A percentile compares a stretch with the other conserved stretches of the same genome.
Conservation (phyloP, 30 jellyfish, hydroid and myxozoan species). For the Turritopsis dohrnii region DNA sequence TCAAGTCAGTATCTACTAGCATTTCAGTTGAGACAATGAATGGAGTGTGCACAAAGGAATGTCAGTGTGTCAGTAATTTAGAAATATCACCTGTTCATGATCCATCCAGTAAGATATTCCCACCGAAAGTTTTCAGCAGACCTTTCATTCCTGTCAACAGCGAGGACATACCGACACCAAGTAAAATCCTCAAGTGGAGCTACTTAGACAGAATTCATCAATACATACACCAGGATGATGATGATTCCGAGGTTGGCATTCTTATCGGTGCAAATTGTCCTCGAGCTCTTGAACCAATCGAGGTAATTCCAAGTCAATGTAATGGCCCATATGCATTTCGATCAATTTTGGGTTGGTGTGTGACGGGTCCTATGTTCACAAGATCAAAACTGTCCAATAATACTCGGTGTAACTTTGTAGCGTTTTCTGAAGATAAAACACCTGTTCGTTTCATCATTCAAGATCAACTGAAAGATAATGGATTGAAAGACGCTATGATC, state of each 20-base stretch:
- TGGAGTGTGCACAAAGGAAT: not conserved
- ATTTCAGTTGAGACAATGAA: not conserved
- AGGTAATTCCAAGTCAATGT: not conserved
- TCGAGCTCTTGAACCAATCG: not conserved
- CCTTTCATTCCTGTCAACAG: not conserved
- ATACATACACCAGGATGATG: not conserved
- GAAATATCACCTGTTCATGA: not conserved
- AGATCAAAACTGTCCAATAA: not conserved
- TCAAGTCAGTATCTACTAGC: not conserved
- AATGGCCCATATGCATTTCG: not conserved
- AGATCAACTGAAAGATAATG: constrained; percentile 4
- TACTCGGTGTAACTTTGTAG: not conserved
- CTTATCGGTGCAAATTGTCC: not conserved
- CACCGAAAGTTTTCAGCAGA: constrained; percentile 10
- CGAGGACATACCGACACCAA: not conserved
- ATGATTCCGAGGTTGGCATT: not conserved
- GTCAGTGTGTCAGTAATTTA: not conserved
- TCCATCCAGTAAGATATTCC: not conserved
- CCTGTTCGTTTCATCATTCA: constrained; percentile 14
- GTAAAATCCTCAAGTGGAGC: not conserved
- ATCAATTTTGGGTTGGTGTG: not conserved
- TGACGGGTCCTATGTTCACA: not conserved
- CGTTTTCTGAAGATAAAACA: not conserved
- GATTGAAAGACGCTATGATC: constrained; percentile 7
- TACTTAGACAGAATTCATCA: not conserved